These are phyloP conservation scores for Boloria selene DNA, from an alignment of 2,888 invertebrate genomes.

Conservation along the genomic window DNA sequence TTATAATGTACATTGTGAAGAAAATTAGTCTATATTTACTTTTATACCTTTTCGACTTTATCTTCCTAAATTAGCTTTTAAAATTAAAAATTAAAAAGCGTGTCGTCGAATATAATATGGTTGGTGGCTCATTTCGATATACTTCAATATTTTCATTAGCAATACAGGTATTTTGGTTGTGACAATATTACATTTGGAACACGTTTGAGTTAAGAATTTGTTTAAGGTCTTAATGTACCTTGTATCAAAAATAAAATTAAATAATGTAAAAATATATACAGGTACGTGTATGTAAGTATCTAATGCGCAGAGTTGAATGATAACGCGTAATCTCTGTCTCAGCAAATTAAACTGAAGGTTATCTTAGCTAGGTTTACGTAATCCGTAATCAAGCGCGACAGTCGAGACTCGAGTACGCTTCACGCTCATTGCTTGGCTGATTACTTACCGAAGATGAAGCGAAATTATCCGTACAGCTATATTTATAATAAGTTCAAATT, in stretches of 20 bases:
- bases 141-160: too few species aligned
- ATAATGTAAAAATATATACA: neutral
- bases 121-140: too few species aligned
- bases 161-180: too few species aligned
- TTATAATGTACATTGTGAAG: too few species aligned
- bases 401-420: conserved; percentile 6
- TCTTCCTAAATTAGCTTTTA: too few species aligned
- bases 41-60: too few species aligned
- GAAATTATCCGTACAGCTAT: neutral
- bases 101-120: too few species aligned
- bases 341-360: conserved; percentile 18
- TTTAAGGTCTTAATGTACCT: too few species aligned
- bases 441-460: neutral
- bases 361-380: conserved; percentile 13
- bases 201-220: too few species aligned
- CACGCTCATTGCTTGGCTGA: conserved; percentile 3
- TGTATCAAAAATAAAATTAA: neutral
- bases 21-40: too few species aligned
- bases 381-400: conserved; percentile 12
- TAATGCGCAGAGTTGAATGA: neutral
- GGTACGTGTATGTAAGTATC: neutral
- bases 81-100: too few species aligned
- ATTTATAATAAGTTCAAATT: neutral
- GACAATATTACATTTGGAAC: too few species aligned
- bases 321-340: conserved; percentile 11